Evolutionary conservation across 2,113 vertebrate genomes (phyloP).

Genomic region (Columbina picui): DNA sequence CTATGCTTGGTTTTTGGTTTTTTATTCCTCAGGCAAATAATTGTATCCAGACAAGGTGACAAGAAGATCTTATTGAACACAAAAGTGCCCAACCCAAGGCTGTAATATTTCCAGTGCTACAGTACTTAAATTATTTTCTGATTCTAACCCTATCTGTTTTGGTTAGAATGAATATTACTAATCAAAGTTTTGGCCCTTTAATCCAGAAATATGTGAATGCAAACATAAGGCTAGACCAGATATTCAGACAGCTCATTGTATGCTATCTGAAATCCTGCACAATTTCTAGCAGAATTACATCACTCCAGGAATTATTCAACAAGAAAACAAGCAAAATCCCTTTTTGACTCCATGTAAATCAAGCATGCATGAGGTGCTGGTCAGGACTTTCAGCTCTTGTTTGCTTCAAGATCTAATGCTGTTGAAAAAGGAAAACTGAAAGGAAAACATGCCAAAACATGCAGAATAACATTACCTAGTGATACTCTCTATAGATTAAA

Average conservation of each 20-base stretch:
- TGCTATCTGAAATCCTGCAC: neutral
- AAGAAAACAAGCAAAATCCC: conserved; percentile 27
- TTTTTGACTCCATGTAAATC: conserved; percentile 33
- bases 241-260: neutral
- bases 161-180: neutral
- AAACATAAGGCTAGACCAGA: neutral
- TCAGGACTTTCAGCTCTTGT: conserved; percentile 3
- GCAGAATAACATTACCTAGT: neutral
- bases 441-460: neutral
- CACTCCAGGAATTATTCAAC: neutral
- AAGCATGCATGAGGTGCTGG: neutral
- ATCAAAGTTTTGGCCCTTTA: neutral
- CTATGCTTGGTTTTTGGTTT: neutral
- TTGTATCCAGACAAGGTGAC: neutral
- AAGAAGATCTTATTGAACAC: neutral
- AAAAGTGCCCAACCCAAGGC: neutral
- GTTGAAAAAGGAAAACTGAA: conserved; percentile 11
- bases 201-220: neutral
- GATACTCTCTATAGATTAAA: neutral
- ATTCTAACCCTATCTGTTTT: neutral
- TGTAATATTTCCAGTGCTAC: neutral
- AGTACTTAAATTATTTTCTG: neutral
- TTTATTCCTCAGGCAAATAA: neutral
- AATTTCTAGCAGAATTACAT: neutral
- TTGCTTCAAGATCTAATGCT: conserved; percentile 17